Percentiles rank a stretch among this genome's conserved stretches.
These are phyloP conservation scores for Drosophila lini DNA, from an alignment of 1,140 invertebrate species.

Conservation along the genomic window DNA sequence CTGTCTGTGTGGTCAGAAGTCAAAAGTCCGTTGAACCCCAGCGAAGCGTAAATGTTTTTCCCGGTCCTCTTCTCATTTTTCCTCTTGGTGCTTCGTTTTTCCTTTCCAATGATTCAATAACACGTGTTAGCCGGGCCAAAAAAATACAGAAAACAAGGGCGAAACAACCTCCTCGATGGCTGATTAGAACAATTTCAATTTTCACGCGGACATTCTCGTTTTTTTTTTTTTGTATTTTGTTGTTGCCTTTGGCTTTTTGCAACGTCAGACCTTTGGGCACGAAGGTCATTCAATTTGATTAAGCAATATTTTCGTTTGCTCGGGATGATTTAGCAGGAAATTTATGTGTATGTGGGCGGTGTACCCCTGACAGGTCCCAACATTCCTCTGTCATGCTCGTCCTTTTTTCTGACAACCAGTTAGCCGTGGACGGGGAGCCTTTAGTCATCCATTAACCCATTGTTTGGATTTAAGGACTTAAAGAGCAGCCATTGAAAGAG, in stretches of 20 bases:
- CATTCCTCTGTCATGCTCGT: conserved; percentile 49
- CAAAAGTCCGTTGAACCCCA: conserved; percentile 70
- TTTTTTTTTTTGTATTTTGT: conserved; percentile 22
- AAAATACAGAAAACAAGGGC: conserved; percentile 11
- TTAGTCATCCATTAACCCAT: conserved; percentile 24
- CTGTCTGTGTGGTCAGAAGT: conserved; percentile 67
- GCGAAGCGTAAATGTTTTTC: conserved; percentile 69
- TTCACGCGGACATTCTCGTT: conserved; percentile 64
- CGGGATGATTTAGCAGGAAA: conserved; percentile 71
- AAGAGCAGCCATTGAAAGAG: neutral
- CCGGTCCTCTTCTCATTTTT: conserved; percentile 22
- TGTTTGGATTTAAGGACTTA: conserved; percentile 35
- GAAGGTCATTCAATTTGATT: conserved; percentile 72
- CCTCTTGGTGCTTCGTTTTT: conserved; percentile 31
- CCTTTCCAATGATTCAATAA: conserved; percentile 44
- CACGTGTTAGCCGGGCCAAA: conserved; percentile 26
- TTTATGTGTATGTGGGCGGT: conserved; percentile 55
- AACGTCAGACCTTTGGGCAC: conserved; percentile 48
- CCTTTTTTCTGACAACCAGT: neutral
- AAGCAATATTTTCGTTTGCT: conserved; percentile 71
- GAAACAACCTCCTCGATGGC: conserved; percentile 33
- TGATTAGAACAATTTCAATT: conserved; percentile 79
- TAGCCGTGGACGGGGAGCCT: neutral
- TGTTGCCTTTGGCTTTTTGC: conserved; percentile 28
- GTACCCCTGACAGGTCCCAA: conserved; percentile 43